phyloP scores from a whole-genome alignment of 1,140 invertebrate species.

The Kradibia gibbosae region DNA sequence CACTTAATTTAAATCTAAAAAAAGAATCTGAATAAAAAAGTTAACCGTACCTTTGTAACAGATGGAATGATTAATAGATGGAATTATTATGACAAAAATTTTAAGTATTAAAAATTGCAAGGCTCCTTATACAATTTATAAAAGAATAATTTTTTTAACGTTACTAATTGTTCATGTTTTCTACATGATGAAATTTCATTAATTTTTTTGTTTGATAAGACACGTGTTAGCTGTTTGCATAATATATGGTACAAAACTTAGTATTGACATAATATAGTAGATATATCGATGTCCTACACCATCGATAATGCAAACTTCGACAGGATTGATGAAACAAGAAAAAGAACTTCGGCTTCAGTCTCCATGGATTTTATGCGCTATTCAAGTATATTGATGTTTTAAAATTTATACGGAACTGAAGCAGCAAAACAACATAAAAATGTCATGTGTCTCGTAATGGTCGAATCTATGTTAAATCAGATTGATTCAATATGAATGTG shows the following conservation, averaged over 20 bases:
- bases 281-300: not conserved
- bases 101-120: too few species aligned
- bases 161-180: too few species aligned
- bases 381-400: not conserved
- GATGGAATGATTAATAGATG: too few species aligned
- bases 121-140: too few species aligned
- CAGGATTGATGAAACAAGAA: slow-evolving; percentile 22
- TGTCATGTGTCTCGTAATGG: not conserved
- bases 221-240: slow-evolving; percentile 21
- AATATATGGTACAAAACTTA: not conserved
- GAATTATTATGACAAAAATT: too few species aligned
- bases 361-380: slow-evolving; percentile 5
- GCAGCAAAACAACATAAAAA: not conserved
- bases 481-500: not conserved
- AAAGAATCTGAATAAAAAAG: too few species aligned
- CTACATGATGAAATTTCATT: not conserved
- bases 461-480: not conserved
- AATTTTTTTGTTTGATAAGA: slow-evolving; percentile 18
- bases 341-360: not conserved
- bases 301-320: slow-evolving; percentile 15
- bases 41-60: too few species aligned
- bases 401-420: slow-evolving; percentile 8
- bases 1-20: too few species aligned
- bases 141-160: too few species aligned
- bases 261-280: not conserved